Evolutionary conservation across 2,797 vertebrate species (phyloP), one percentile per base, ranked within the genome.

Genomic region (Thalassophryne amazonica): DNA sequence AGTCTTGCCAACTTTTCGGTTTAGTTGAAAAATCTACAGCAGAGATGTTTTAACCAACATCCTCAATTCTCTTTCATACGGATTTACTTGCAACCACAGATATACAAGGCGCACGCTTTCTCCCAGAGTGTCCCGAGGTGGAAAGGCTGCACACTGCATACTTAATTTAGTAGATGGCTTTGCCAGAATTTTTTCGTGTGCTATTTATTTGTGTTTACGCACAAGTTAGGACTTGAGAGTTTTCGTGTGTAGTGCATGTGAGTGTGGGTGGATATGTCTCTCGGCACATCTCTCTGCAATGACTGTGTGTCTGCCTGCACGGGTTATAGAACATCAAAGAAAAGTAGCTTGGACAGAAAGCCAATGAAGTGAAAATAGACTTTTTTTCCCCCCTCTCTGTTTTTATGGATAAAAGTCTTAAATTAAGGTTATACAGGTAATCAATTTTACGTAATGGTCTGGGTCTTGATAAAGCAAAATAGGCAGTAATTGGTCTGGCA

Each of bases 401-500:
- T 53, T 65, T 23, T 9, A 48, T 25, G 22, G 34, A 16, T 48
- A 58, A 61, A 66, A 60, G 68, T 63, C 38, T 25, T 66, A 65
- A 70, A 63, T 81, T 32, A 69, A 73, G 61, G 41, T 50, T 58
- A 70, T 64, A 60, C 68, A 70, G 37, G 49, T 80, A 73, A 86
- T 86, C 69, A 65, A 73, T 80, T 82, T 59, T 62, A 73, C 82
- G 69, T 76, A 81, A 82, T 68, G 52, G 60, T 63, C 34, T 52
- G 21, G 22, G 41, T 76, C 63, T 51, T 73, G 63, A 77, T 65
- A 69, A 84, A 84, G 80, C 61, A 81, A 84, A 83, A 64, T 37
- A 60, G 30, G 39, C 60, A 35, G 53, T 80, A 81, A 88, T 83
- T 84, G 76, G 61, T 64, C 51, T 14, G 6, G 49, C 59, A 73